Evolutionary conservation across 1,140 invertebrate species (phyloP).

Genomic region (Pseudomyrmex gracilis): DNA sequence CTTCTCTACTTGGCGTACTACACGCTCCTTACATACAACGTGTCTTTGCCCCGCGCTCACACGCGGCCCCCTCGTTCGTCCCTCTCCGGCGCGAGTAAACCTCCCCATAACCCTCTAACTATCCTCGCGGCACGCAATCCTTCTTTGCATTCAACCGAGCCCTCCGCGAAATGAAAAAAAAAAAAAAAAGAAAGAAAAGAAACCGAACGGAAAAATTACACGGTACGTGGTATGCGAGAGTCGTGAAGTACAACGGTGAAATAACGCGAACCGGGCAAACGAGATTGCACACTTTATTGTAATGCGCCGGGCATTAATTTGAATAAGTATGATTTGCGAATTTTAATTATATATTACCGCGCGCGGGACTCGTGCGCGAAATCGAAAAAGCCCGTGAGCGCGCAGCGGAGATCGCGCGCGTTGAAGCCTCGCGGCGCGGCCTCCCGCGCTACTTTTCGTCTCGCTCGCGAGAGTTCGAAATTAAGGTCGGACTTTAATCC

Average conservation of each 20-base stretch:
- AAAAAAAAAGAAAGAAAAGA: conserved; percentile 20
- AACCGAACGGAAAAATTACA: conserved; percentile 57
- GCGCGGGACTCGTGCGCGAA: conserved; percentile 40
- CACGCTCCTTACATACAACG: conserved; percentile 63
- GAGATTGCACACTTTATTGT: conserved; percentile 45
- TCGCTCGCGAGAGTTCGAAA: conserved; percentile 19
- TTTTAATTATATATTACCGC: conserved; percentile 49
- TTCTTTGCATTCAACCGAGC: conserved; percentile 61
- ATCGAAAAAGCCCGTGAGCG: conserved; percentile 2
- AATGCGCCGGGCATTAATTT: conserved; percentile 57
- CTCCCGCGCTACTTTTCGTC: background rate
- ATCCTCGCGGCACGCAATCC: conserved; percentile 69
- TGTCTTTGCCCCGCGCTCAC: conserved; percentile 42
- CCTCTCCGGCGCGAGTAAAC: conserved; percentile 49
- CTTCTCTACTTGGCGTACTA: conserved; percentile 44
- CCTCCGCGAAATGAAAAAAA: background rate
- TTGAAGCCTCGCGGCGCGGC: conserved; percentile 3
- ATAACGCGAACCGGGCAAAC: conserved; percentile 53
- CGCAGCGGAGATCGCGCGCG: conserved; percentile 22
- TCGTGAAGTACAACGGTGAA: conserved; percentile 59
- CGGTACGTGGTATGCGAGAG: conserved; percentile 31
- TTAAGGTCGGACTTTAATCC: conserved; percentile 52
- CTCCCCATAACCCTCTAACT: conserved; percentile 62
- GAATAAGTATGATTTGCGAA: conserved; percentile 51
- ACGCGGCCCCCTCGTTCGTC: conserved; percentile 41